Conservation (phyloP, 2,113 vertebrate species). For the Trogon surrucura region DNA sequence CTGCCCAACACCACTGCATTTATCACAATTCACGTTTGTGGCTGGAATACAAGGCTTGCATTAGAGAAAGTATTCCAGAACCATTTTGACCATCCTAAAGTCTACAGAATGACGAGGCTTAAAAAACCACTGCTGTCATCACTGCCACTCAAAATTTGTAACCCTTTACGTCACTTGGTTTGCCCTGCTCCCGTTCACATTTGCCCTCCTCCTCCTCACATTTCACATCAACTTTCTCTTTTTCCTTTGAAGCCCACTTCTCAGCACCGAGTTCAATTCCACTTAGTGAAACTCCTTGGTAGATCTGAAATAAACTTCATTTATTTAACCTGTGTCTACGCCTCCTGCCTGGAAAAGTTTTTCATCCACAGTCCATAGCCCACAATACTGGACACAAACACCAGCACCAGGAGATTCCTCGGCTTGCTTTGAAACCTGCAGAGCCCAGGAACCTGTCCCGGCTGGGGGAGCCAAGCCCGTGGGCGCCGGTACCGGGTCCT, state of each 20-base stretch:
- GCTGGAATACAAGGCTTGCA: background rate
- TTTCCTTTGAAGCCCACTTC: background rate
- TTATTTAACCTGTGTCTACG: background rate
- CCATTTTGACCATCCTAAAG: background rate
- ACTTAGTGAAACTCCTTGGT: background rate
- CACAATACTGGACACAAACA: rapidly evolving
- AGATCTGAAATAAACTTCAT: background rate
- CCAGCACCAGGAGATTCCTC: rapidly evolving
- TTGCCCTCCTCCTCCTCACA: background rate
- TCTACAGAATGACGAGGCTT: background rate
- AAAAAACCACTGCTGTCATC: background rate
- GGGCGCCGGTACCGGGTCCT: rapidly evolving
- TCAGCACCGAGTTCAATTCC: background rate
- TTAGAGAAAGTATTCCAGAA: background rate
- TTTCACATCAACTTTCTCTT: background rate
- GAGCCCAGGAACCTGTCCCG: background rate
- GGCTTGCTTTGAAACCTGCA: too few relatives aligned
- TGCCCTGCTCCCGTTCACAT: background rate
- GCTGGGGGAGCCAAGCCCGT: rapidly evolving
- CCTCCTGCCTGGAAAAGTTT: background rate
- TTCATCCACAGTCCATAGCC: background rate
- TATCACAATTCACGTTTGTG: background rate
- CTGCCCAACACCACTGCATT: rapidly evolving
- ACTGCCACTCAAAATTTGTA: background rate
- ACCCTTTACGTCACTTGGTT: background rate